phyloP scores from a whole-genome alignment of 2,888 invertebrate genomes.

The Disparrhopalites patrizii region DNA sequence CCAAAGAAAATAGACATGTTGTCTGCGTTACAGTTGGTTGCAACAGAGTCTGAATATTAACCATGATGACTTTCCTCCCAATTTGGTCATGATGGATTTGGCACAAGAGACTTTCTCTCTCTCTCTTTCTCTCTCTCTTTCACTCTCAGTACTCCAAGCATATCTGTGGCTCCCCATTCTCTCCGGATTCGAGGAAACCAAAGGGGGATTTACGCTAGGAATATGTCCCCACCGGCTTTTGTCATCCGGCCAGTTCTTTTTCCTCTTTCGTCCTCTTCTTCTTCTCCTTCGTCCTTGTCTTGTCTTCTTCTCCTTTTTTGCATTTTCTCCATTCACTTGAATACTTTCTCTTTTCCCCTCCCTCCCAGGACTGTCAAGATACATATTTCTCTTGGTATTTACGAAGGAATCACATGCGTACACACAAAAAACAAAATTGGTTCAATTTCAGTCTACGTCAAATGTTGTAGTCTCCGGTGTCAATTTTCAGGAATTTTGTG shows the following conservation, averaged over 20 bases:
- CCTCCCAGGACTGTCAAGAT: no score
- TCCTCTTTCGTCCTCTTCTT: no score
- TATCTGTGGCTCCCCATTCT: background rate
- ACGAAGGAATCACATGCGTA: no score
- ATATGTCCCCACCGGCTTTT: background rate
- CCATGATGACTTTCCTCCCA: conserved; percentile 22
- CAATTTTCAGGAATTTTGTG: no score
- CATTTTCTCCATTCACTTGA: no score
- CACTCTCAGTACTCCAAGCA: background rate
- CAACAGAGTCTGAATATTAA: conserved; percentile 30
- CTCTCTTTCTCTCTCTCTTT: background rate
- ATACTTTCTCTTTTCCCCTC: no score
- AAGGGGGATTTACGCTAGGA: background rate
- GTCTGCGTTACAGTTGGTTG: background rate
- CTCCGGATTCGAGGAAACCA: background rate
- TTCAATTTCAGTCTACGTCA: no score
- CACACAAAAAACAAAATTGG: no score
- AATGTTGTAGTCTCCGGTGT: no score
- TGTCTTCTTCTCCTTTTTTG: no score
- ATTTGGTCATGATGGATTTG: conserved; percentile 29
- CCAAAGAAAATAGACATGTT: conserved; percentile 30
- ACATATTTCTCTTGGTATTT: no score
- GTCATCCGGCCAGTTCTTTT: background rate
- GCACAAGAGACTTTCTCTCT: conserved; percentile 20
- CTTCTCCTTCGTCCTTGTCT: no score